Evolutionary conservation across 2,888 invertebrate species (phyloP).

Genomic region (Hydrotaea diabolus): DNA sequence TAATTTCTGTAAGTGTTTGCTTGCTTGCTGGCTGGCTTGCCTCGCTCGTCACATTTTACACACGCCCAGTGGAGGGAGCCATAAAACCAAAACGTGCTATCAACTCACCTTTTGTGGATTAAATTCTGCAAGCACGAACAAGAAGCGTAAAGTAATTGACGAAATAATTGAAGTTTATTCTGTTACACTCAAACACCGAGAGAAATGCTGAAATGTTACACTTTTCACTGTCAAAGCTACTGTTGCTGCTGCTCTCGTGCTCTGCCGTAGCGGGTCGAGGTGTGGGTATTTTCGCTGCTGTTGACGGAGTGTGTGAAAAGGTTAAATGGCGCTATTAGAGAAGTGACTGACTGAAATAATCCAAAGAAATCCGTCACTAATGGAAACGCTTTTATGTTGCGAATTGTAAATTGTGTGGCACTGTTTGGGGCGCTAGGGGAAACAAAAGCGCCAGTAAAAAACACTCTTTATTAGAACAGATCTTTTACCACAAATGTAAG

Average conservation of each 20-base stretch:
- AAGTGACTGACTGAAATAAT: conserved; percentile 12
- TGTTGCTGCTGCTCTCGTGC: not conserved
- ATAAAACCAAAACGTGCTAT: conserved; percentile 36
- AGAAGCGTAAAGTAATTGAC: conserved; percentile 44
- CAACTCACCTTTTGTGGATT: conserved; percentile 53
- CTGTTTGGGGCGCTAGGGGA: not conserved
- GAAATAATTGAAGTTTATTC: conserved; percentile 44
- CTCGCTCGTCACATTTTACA: not conserved
- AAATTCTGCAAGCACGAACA: conserved; percentile 34
- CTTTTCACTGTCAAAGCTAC: conserved; percentile 15
- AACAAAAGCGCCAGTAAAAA: not conserved
- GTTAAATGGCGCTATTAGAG: conserved; percentile 25
- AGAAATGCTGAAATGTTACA: not conserved
- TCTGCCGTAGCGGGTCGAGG: not conserved
- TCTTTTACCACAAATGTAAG: no score
- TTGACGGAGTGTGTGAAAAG: not conserved
- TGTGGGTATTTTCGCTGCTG: not conserved
- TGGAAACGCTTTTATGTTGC: not conserved
- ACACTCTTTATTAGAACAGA: not conserved
- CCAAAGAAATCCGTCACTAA: conserved; percentile 15
- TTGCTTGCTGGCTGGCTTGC: not conserved
- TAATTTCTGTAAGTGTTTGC: conserved; percentile 3
- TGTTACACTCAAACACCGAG: not conserved
- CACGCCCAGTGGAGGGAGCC: not conserved
- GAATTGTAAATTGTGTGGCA: not conserved